Conservation (phyloP, 2,113 vertebrate genomes). For the Geothlypis trichas region DNA sequence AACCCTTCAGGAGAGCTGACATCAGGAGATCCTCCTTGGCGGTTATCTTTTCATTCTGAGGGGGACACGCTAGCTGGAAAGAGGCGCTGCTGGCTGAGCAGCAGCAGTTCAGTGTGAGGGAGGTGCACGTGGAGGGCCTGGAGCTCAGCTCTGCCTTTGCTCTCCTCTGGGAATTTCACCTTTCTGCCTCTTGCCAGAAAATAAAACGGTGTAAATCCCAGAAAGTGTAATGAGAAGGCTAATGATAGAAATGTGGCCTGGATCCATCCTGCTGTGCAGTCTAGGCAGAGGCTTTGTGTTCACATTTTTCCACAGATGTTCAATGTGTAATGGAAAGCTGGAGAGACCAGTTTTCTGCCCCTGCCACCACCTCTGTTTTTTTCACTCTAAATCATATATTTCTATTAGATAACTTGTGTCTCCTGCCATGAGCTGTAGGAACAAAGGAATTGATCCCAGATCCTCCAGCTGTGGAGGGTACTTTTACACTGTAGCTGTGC, state of each 20-base stretch:
- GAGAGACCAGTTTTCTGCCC: neutral
- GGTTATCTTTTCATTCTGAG: neutral
- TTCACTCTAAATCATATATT: neutral
- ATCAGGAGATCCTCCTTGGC: neutral
- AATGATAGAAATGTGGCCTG: neutral
- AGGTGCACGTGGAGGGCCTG: neutral
- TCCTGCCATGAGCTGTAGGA: neutral
- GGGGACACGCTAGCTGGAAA: neutral
- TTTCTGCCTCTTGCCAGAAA: neutral
- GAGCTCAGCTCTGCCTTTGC: neutral
- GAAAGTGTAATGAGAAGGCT: neutral
- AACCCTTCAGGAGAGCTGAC: neutral
- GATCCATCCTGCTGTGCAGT: neutral
- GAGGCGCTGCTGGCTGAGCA: neutral
- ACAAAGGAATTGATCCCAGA: neutral
- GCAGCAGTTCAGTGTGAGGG: neutral
- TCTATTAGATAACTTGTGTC: neutral
- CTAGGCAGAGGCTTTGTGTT: neutral
- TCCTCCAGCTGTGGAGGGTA: neutral
- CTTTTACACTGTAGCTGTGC: neutral
- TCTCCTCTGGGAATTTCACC: neutral
- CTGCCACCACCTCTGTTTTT: neutral
- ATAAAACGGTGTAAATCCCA: neutral
- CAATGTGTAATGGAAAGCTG: neutral
- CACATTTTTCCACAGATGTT: neutral